Evolutionary conservation across 2,888 invertebrate species (phyloP).

Genomic region (Hedya salicella): DNA sequence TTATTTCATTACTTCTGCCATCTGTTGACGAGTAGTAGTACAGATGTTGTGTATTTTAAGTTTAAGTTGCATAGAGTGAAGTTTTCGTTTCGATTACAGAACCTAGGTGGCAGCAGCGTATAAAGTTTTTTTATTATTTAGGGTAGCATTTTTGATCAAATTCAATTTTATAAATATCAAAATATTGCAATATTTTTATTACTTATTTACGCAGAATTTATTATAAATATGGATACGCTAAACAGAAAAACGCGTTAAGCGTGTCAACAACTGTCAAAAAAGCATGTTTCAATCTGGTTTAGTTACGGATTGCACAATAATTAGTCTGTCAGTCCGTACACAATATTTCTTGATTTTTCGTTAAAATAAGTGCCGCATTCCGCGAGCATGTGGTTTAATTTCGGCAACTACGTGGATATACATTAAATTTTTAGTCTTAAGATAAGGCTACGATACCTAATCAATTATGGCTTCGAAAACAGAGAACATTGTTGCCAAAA

Average conservation of each 20-base stretch:
- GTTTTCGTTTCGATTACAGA: background rate
- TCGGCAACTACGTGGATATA: background rate
- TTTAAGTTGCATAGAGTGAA: constrained; percentile 16
- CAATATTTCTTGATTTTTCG: too few species aligned
- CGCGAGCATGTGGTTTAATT: constrained; percentile 8
- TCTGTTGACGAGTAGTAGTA: constrained; percentile 17
- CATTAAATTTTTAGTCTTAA: background rate
- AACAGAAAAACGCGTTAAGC: constrained; percentile 1
- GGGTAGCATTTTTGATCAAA: too few species aligned
- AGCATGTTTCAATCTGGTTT: constrained; percentile 16
- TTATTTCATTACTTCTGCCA: background rate
- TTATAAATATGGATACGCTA: background rate
- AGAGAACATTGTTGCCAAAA: constrained; percentile 65
- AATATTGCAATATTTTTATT: too few species aligned
- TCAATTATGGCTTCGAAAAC: constrained; percentile 65
- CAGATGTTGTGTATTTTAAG: background rate
- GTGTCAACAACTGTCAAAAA: constrained; percentile 36
- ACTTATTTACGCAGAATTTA: too few species aligned
- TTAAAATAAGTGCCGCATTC: constrained; percentile 4
- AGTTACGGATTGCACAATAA: constrained; percentile 36
- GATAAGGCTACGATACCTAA: background rate
- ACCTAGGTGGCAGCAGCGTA: background rate
- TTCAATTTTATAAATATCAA: too few species aligned
- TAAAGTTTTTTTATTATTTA: background rate
- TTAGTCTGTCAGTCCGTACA: too few species aligned